These are phyloP conservation scores for Bembecia ichneumoniformis DNA, from an alignment of 2,888 invertebrate genomes.

Conservation along the genomic window DNA sequence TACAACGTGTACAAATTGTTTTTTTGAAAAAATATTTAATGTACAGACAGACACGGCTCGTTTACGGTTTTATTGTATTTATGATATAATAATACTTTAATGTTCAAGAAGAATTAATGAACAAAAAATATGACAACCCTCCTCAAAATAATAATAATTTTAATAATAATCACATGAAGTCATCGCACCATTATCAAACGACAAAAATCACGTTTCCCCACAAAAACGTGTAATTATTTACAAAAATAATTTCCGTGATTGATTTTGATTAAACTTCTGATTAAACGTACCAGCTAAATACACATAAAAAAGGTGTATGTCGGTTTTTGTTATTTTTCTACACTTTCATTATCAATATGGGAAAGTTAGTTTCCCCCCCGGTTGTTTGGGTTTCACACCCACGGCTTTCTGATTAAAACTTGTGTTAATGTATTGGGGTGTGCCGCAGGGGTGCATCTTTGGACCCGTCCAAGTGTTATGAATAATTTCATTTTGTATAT, in stretches of 20 bases:
- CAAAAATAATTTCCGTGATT: slow-evolving; percentile 50
- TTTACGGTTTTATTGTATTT: too few species aligned
- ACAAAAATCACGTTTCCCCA: slow-evolving; percentile 33
- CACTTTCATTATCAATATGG: slow-evolving; percentile 68
- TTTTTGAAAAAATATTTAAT: too few species aligned
- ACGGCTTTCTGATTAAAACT: slow-evolving; percentile 64
- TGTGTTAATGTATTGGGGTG: slow-evolving; percentile 50
- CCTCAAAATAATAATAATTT: slow-evolving; percentile 18
- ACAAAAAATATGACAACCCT: neutral
- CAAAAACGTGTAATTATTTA: slow-evolving; percentile 48
- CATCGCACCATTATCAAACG: slow-evolving; percentile 28
- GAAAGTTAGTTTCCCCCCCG: slow-evolving; percentile 54
- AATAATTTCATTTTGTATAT: slow-evolving; percentile 7
- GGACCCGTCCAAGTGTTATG: slow-evolving; percentile 41
- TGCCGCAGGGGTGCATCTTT: slow-evolving; percentile 55
- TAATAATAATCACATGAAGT: slow-evolving; percentile 38
- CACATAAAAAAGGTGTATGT: slow-evolving; percentile 33
- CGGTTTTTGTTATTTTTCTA: slow-evolving; percentile 42
- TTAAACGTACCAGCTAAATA: slow-evolving; percentile 40
- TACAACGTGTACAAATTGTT: too few species aligned
- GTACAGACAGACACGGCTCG: too few species aligned
- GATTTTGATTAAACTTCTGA: slow-evolving; percentile 31
- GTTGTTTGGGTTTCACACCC: slow-evolving; percentile 68
- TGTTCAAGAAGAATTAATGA: neutral
- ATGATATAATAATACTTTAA: too few species aligned